Conservation (phyloP, 2,113 vertebrate genomes). For the Coturnix japonica region DNA sequence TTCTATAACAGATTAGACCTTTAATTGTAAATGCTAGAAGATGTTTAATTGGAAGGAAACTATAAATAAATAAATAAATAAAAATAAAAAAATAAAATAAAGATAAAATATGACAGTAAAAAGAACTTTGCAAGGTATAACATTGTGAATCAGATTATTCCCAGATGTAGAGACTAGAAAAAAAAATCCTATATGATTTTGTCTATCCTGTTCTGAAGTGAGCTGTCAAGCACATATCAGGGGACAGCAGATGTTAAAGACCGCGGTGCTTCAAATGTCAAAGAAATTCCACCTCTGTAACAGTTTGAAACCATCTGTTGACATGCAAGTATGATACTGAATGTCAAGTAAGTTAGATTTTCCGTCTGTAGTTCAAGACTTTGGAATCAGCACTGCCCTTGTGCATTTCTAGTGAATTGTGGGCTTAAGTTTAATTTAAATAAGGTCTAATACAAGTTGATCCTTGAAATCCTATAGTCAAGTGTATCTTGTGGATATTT, state of each 20-base stretch:
- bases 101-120: neutral
- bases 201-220: slow-evolving; percentile 40
- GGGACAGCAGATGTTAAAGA: slow-evolving; percentile 58
- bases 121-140: neutral
- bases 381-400: neutral
- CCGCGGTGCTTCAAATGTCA: slow-evolving; percentile 62
- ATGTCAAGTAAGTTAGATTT: slow-evolving; percentile 32
- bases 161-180: neutral
- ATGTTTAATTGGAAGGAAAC: neutral
- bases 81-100: neutral
- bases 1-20: neutral
- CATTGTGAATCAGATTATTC: neutral
- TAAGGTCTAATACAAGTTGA: neutral
- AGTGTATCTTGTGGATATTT: neutral
- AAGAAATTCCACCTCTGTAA: slow-evolving; percentile 56
- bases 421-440: slow-evolving; percentile 14
- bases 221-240: slow-evolving; percentile 62
- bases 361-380: neutral
- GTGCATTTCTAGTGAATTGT: neutral
- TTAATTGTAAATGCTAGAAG: neutral
- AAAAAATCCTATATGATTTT: neutral
- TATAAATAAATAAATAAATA: neutral
- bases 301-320: slow-evolving; percentile 59
- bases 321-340: slow-evolving; percentile 18
- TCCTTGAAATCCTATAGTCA: neutral